Evolutionary conservation across 2,888 invertebrate genomes (phyloP), one percentile per base, ranked within the genome.

Genomic region (Auanema freiburgensis): DNA sequence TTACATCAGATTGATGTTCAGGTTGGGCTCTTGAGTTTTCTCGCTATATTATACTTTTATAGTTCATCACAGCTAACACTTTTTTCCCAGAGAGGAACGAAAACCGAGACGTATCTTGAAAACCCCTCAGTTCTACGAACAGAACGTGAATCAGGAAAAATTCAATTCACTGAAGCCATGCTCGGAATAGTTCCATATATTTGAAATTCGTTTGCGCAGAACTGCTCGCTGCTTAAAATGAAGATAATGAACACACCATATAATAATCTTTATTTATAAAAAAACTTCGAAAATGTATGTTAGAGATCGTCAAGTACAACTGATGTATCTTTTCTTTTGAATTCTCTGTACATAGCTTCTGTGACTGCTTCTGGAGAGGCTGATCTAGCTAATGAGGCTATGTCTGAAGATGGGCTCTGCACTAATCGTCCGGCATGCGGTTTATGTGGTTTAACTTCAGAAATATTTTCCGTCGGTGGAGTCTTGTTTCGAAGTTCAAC

Each of bases 41-140:
- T 25, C 1, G 18, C 10, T 2, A 41, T 1, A 41, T n/a, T 12
- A n/a, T 41, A 12, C 23, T 2, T 18, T 21, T 57, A 21, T 24
- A 57, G 57, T n/a, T 57, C 14, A 42, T 40, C 10, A 57, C 57
- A 21, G 46, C 57, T 11, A 44, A 43, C 4, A 57, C 57, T 16
- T 18, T 57, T 18, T 57, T 57, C 24, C 57, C 57, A 21, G 42
- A 57, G 33, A 33, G 33, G 33, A 3, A 5, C 33, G 33, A 33
- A 33, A 33, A 33, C 8, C 33, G 33, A 33, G 33, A 33, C 33
- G 4, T 33, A 33, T 8, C 33, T 33, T 33, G n/a, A n/a, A n/a
- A n/a, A n/a, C n/a, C n/a, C n/a, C n/a, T n/a, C n/a, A n/a, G n/a
- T n/a, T n/a, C n/a, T n/a, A n/a, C n/a, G n/a, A n/a, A n/a, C n/a